Evolutionary conservation across 2,113 vertebrate species (phyloP), one percentile per base, ranked within the genome.

Genomic region (Orcinus orca): DNA sequence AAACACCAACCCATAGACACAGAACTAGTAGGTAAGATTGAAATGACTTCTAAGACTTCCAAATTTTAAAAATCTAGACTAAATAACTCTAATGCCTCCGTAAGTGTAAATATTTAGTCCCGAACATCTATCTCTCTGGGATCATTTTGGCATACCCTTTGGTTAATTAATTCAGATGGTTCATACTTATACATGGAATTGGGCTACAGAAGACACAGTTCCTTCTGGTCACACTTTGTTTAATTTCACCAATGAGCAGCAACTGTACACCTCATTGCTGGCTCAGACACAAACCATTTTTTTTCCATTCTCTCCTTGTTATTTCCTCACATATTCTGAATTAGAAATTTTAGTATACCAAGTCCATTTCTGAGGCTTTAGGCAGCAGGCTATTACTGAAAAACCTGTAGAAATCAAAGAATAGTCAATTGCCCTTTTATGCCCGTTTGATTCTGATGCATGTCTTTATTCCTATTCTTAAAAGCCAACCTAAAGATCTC

Each of bases 401-500:
- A 95, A 93, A 9, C 3, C 20, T 55, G 29, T 41, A 88, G 9
- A 95, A 76, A 65, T 73, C 33, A n/a, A 36, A 29, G 58, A 94
- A 74, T 6, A 50, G 65, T 41, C 70, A 41, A 18, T 73, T 93
- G 95, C 41, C 17, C 77, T 76, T 62, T 50, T 60, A 67, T 26
- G 14, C 14, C 2, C 4, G 71, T 97, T 85, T 77, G 65, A 95
- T 97, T 97, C 41, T 58, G 87, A 85, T 97, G 18, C 77, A 71
- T 93, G 87, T 95, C 8, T 90, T 14, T 80, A 70, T 95, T 97
- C 58, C 92, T 97, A 71, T 82, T 93, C 93, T 76, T 95, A 92
- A 97, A 96, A 97, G 25, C 29, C 88, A 96, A 83, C 31, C 71
- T 88, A 92, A 96, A 95, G 84, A 96, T 97, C 76, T 88, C 1